phyloP scores from a whole-genome alignment of 2,797 vertebrate species.

The Pseudocheirus occidentalis region DNA sequence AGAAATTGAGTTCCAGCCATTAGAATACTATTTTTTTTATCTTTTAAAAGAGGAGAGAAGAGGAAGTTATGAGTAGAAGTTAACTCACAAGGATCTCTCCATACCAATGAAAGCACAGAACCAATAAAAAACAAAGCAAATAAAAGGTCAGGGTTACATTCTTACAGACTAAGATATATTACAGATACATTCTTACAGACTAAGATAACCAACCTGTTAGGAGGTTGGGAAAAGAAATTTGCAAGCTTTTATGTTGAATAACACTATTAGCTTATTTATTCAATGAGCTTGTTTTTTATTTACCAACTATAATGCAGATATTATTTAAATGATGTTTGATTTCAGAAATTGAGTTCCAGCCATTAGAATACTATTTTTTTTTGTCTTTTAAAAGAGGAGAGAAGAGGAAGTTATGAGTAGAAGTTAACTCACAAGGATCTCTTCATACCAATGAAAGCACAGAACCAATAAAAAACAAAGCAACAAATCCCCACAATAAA shows the following conservation, averaged over 20 bases:
- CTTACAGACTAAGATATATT: too few species aligned
- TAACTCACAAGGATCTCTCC: not conserved
- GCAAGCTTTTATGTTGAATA: constrained; percentile 24
- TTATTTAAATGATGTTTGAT: constrained; percentile 47
- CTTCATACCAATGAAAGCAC: not conserved
- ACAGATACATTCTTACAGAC: too few species aligned
- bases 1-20: constrained; percentile 48
- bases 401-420: not conserved
- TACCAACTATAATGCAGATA: constrained; percentile 60
- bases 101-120: not conserved
- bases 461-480: not conserved
- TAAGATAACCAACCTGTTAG: too few species aligned
- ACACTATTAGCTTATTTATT: constrained; percentile 59
- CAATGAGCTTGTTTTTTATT: constrained; percentile 55
- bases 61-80: not conserved
- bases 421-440: not conserved
- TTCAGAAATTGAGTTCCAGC: constrained; percentile 51
- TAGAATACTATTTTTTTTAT: constrained; percentile 68
- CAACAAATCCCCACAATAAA: not conserved
- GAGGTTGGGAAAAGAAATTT: too few species aligned
- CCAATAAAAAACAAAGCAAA: not conserved
- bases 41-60: constrained; percentile 53
- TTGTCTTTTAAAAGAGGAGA: constrained; percentile 62
- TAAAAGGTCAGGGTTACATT: too few species aligned
- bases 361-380: constrained; percentile 66